These are phyloP conservation scores for Scomberomorus guttatus DNA, from an alignment of 2,797 vertebrate species.

Conservation along the genomic window DNA sequence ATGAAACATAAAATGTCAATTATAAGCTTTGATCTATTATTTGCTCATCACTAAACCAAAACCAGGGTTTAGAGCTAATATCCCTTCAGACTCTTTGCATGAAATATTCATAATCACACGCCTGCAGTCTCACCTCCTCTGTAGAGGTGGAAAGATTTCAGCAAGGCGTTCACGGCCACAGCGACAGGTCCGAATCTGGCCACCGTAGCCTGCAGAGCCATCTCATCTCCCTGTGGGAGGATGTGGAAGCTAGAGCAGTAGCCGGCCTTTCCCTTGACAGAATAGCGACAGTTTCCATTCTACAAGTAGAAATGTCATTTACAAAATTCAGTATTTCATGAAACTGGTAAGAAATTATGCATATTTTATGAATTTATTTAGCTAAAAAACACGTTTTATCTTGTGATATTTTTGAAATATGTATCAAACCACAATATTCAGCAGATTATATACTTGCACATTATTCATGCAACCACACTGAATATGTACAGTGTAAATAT, in stretches of 20 bases:
- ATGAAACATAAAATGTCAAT: background rate
- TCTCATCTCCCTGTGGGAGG: conserved; percentile 76
- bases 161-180: conserved; percentile 79
- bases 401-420: background rate
- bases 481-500: conserved; percentile 1
- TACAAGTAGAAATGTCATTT: conserved; percentile 46
- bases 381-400: background rate
- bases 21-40: background rate
- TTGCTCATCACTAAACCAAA: background rate
- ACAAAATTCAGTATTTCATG: background rate
- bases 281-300: conserved; percentile 81
- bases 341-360: background rate
- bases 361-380: background rate
- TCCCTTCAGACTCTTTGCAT: no score
- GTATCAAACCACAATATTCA: background rate
- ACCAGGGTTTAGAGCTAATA: background rate
- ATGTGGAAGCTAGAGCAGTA: conserved; percentile 72
- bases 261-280: conserved; percentile 72
- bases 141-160: conserved; percentile 82
- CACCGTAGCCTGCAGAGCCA: conserved; percentile 70
- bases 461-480: conserved; percentile 26
- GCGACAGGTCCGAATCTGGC: conserved; percentile 82
- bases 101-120: no score
- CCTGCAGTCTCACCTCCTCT: conserved; percentile 75
- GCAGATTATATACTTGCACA: background rate